Base-by-base conservation (phyloP, 2,888 invertebrate species). In the Lepetodrilus schrolli region DNA sequence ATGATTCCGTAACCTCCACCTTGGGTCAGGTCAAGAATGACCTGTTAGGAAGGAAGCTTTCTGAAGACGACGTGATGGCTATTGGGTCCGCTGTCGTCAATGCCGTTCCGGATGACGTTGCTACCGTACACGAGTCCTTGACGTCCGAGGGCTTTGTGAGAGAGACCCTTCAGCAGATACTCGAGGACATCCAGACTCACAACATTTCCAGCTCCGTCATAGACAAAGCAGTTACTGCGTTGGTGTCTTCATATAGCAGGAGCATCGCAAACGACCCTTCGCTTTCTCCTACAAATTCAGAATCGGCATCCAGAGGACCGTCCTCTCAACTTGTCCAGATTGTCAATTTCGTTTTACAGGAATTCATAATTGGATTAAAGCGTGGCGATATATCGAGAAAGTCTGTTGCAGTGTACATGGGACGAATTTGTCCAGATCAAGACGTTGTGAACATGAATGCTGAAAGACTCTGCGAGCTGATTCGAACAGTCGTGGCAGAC, bases 1-100 rank as follows among this genome's bases (percentile, higher is more conserved):
- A 84, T 66, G 78, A 82, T 20, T 84, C 82, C 47, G 80, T 84
- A 68, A 66, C 83, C 7, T 74, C 47, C 1, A 81, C 81, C 1
- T 68, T 84, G 17, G 74, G 76, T 23, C 73, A 75, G 10, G 66
- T 83, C 0, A 79, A 80, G 37, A 72, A 78, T 17, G 83, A 84
- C 43, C 72, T 84, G 4, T 77, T 80, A 30, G 37, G 78, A 4
- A 80, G 80, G 20, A 68, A 51, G 21, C 68, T 84, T 0, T 72
- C 80, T 10, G 78, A 78, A 48, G 78, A 76, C 0, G 78, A 80
- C 65, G 50, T 84, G 21, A 49, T 76, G 26, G 58, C 66, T 5
- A 76, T 84, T 36, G 80, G 81, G 4, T 48, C 58, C 38, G 74
- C 77, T 1, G 74, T 83, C 8, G 71, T 76, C 20, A 74, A 74